Evolutionary conservation across 2,797 vertebrate species (phyloP).

Genomic region (Hyperoplus lanceolatus): DNA sequence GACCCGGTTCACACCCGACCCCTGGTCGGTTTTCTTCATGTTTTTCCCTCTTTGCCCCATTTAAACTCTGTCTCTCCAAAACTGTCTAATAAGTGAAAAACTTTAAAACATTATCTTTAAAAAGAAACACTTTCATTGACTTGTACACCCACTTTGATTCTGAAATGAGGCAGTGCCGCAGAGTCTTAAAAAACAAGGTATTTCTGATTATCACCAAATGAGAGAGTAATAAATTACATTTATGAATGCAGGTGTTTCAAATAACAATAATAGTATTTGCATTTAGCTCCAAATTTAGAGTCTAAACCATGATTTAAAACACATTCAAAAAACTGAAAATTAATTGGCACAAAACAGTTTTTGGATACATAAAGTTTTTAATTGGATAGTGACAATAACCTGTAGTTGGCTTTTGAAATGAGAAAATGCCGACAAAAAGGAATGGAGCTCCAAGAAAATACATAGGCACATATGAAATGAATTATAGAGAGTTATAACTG

Average conservation of each 20-base stretch:
- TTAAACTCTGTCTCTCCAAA: too few species aligned
- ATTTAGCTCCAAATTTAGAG: neutral
- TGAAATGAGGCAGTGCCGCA: conserved; percentile 26
- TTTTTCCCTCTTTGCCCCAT: too few species aligned
- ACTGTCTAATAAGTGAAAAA: too few species aligned
- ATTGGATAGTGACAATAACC: neutral
- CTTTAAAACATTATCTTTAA: too few species aligned
- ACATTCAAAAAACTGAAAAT: neutral
- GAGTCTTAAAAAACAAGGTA: conserved; percentile 19
- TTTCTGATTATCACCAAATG: conserved; percentile 21
- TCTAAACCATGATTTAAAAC: neutral
- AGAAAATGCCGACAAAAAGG: neutral
- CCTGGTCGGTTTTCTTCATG: too few species aligned
- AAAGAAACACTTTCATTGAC: conserved; percentile 49
- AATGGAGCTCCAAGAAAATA: neutral
- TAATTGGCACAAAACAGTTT: neutral
- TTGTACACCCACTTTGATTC: conserved; percentile 38
- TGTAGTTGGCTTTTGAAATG: neutral
- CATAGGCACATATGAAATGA: too few species aligned
- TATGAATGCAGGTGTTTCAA: neutral
- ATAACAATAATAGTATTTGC: neutral
- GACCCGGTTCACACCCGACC: too few species aligned
- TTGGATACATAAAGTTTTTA: neutral
- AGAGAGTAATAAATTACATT: conserved; percentile 17
- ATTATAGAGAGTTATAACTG: too few species aligned